Evolutionary conservation across 1,140 invertebrate genomes (phyloP).

Genomic region (Phymastichus coffea): DNA sequence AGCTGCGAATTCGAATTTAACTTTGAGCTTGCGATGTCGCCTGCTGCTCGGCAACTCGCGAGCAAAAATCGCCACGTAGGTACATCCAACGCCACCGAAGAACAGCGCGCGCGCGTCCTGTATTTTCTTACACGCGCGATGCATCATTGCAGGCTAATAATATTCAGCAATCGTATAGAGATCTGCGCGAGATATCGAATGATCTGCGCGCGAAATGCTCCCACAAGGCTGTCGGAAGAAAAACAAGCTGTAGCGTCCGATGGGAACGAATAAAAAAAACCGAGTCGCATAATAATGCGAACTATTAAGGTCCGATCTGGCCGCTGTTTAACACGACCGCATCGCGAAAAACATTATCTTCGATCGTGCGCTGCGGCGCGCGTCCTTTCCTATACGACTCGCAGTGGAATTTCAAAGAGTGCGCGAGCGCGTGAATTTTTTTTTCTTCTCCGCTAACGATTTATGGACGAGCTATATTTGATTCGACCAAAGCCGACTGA

Average conservation of each 20-base stretch:
- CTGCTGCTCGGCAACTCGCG: too few relatives aligned
- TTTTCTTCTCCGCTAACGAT: too few relatives aligned
- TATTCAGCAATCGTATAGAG: constrained; percentile 22
- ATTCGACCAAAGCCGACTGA: background rate
- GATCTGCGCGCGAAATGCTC: background rate
- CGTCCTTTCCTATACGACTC: constrained; percentile 8
- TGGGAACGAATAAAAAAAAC: constrained; percentile 1
- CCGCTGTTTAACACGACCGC: constrained; percentile 14
- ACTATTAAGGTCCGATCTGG: constrained; percentile 1
- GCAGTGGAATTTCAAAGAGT: too few relatives aligned
- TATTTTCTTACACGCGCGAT: too few relatives aligned
- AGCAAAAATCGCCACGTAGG: too few relatives aligned
- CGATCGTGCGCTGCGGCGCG: background rate
- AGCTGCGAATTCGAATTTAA: too few relatives aligned
- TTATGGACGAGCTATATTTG: too few relatives aligned
- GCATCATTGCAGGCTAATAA: too few relatives aligned
- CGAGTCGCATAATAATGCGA: constrained; percentile 11
- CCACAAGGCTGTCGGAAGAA: background rate
- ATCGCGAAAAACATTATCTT: constrained; percentile 16
- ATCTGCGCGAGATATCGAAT: background rate
- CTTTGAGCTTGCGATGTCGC: too few relatives aligned
- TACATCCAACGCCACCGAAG: background rate
- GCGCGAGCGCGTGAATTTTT: too few relatives aligned
- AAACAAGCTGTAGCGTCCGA: background rate
- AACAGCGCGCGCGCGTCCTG: background rate